Conservation (phyloP, 1,140 invertebrate genomes). For the Ostrea denselamellosa region DNA sequence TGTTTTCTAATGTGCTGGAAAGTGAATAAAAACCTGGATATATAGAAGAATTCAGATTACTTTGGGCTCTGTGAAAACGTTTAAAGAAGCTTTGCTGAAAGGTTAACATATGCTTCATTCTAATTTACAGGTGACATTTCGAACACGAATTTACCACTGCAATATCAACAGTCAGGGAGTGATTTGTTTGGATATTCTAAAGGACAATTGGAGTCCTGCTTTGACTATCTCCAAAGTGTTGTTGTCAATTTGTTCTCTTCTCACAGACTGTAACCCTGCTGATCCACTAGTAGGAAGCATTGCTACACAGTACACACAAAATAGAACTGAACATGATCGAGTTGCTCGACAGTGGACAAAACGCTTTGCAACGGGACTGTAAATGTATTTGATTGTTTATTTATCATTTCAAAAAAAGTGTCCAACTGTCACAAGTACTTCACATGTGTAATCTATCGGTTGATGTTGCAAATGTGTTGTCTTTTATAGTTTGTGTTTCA, state of each 20-base stretch:
- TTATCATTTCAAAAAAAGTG: slow-evolving; percentile 20
- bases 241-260: slow-evolving; percentile 89
- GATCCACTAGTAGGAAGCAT: slow-evolving; percentile 98
- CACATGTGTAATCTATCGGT: background rate
- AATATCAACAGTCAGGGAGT: slow-evolving; percentile 79
- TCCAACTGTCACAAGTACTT: slow-evolving; percentile 29
- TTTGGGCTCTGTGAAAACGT: too few relatives aligned
- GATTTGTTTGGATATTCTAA: slow-evolving; percentile 79
- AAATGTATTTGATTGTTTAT: background rate
- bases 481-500: background rate
- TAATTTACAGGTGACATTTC: slow-evolving; percentile 91
- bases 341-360: slow-evolving; percentile 99
- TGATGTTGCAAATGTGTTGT: background rate
- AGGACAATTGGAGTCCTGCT: slow-evolving; percentile 79
- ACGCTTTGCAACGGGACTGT: slow-evolving; percentile 92
- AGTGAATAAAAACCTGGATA: too few relatives aligned
- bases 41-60: too few relatives aligned
- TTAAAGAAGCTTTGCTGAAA: too few relatives aligned
- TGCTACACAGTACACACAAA: slow-evolving; percentile 98
- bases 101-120: background rate
- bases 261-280: slow-evolving; percentile 85
- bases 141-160: slow-evolving; percentile 81
- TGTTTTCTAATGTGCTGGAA: too few relatives aligned
- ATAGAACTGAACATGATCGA: slow-evolving; percentile 97
- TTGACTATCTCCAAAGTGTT: slow-evolving; percentile 81